Evolutionary conservation across 2,797 vertebrate genomes (phyloP), one percentile per base, ranked within the genome.

Genomic region (Pangasius krempfi): DNA sequence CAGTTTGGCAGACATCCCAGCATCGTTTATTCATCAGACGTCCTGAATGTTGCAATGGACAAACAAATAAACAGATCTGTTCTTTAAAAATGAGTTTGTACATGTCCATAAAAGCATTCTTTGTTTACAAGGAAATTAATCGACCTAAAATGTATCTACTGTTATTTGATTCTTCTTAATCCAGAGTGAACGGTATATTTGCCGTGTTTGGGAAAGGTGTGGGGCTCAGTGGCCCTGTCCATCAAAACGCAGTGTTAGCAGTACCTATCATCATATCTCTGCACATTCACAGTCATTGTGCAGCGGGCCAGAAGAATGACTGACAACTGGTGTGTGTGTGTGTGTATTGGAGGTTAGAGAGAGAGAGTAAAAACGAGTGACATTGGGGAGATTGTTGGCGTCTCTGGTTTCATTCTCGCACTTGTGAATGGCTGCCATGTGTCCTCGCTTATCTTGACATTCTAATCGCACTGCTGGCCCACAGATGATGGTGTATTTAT

Each of bases 371-470:
- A 87, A 89, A 86, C 60, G 80, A 87, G 86, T 90, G 91, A 91
- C 90, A 90, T 80, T 89, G 87, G 91, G 73, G 81, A 84, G 86
- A 90, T 91, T 90, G 90, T 92, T 82, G 81, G 93, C 92, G 90
- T 92, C 87, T 88, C 91, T 93, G 92, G 92, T 93, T 85, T 91
- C 88, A 91, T 89, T 93, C 91, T 84, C 78, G 60, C 82, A 80
- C 83, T 88, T 37, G 87, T 91, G 89, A 92, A 88, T 85, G n/a
- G 91, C 93, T 92, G 94, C 94, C 93, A 92, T 91, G 56, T 90
- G 93, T 91, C 93, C 91, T 81, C 91, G 92, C 94, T 93, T 96
- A 96, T 96, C 95, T 96, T 94, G 94, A 96, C 95, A 95, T 94
- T 62, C 88, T 94, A 94, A 95, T 94, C 92, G 93, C 94, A 93